Base-by-base conservation (phyloP, 23 tunicate species). In the Styela clava region DNA sequence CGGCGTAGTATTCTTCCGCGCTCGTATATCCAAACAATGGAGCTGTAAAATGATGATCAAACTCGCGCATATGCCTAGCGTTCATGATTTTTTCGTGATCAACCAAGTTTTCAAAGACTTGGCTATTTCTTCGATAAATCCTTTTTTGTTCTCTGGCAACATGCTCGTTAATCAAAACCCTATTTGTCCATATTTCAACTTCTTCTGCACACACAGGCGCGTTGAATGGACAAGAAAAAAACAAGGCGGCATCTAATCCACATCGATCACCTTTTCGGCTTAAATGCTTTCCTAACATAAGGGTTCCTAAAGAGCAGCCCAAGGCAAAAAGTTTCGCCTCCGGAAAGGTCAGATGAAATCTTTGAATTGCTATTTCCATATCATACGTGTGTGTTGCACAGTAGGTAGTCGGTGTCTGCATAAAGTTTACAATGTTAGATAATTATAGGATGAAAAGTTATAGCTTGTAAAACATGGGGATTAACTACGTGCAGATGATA, bases 1-100 rank as follows among this genome's bases (percentile, higher is more conserved):
- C 97, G 1, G 69, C 68, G 72, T 91, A 91, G 37, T 91, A 91
- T 35, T 91, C 89, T 51, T 91, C 97, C 0, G 78, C 97, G 21
- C 84, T 69, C 30, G 85, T 83, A 72, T 91, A 91, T 33, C 97
- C 97, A 83, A 91, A 91, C 35, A 79, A 25, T 16, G 71, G 85
- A 24, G 87, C 68, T 20, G 95, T 89, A 62, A 89, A 85, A 69
- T 81, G 83, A 20, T 33, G 44, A 68, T 89, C 95, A 16, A 85
- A 32, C 62, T 89, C 87, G 12, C 95, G 63, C 3, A 89, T 85
- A 62, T 85, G 80, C 0, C 76, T 76, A 16, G 85, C 69, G 24
- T 73, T 33, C 89, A 85, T 85, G n/a, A 89, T 33, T 52, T 83
- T 61, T 35, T 85, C 67, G 44, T 89, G 95, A 74, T 84, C 86